Evolutionary conservation across 2,888 invertebrate species (phyloP).

Genomic region (Zygothrica quintamaculata): DNA sequence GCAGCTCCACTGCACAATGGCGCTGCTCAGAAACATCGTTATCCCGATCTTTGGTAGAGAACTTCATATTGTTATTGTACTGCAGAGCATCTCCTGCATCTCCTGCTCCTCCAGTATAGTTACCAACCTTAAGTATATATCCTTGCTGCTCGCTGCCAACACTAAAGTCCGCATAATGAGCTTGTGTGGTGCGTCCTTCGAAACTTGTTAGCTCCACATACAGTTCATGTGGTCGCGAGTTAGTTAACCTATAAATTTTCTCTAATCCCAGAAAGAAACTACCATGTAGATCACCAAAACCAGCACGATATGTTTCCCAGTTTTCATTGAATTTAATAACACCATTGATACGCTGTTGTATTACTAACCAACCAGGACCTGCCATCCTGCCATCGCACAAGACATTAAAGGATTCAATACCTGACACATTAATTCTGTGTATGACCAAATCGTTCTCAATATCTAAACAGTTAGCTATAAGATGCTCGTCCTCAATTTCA

Average conservation of each 20-base stretch:
- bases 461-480: too few species aligned
- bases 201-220: not conserved
- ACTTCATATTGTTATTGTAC: not conserved
- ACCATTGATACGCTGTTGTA: not conserved
- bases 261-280: not conserved
- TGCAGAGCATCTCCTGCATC: conserved; percentile 4
- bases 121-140: conserved; percentile 7
- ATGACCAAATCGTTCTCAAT: not conserved
- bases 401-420: not conserved
- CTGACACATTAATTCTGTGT: not conserved
- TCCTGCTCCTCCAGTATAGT: conserved; percentile 8
- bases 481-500: too few species aligned
- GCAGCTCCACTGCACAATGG: not conserved
- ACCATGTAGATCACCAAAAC: not conserved
- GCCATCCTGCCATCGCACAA: not conserved
- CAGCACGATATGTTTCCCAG: not conserved
- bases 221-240: not conserved
- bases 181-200: not conserved
- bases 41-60: conserved; percentile 3
- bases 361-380: conserved; percentile 4
- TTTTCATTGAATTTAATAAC: not conserved
- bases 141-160: conserved; percentile 5
- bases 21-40: not conserved
- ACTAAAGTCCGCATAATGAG: not conserved
- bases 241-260: not conserved